Base-by-base conservation (phyloP, 2,888 invertebrate species). In the Cheilosia impressa region DNA sequence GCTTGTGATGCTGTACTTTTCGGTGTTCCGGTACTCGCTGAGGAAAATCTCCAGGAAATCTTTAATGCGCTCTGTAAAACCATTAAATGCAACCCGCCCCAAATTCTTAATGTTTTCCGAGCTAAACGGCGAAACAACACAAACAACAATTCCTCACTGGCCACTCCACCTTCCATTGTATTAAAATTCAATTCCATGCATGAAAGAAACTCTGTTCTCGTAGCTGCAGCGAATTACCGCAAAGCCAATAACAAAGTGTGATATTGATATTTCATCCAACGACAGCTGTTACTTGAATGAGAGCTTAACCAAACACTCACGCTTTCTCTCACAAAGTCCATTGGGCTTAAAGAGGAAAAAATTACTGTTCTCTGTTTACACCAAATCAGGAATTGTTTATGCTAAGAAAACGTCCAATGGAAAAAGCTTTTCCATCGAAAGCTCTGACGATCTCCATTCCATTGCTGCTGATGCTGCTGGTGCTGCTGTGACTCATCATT, bases 171-270 rank as follows among this genome's bases (percentile, higher is more conserved):
- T 24, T 60, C 41, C 13, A 53, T 53, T 27, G 24, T 66, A 1
- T 4, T 66, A 24, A 53, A 66, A 66, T 53, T 43, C 53, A 41
- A 41, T 4, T 43, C 66, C 41, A 34, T 7, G 5, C 38, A 41
- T 65, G 17, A 65, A 34, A 65, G 52, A n/a, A 65, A 65, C 38
- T 1, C 38, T 38, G 9, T 52, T 52, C 41, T 22, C 38, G 10
- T 19, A n/a, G 41, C 65, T 52, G 52, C 41, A 34, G 22, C 41
- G 9, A 65, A 52, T 22, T 65, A 53, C 52, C 24, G 65, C 3
- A 65, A 52, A 4, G 22, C n/a, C 17, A 65, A 65, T 7, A 50
- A 65, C 9, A 52, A 24, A 22, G 65, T 52, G 38, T 34, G 41
- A n/a, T n/a, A n/a, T n/a, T n/a, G n/a, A n/a, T n/a, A n/a, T n/a